Percentiles rank a stretch among this genome's conserved stretches.
These are phyloP conservation scores for Heliothis peltigera DNA, from an alignment of 2,888 invertebrate species.

Conservation along the genomic window DNA sequence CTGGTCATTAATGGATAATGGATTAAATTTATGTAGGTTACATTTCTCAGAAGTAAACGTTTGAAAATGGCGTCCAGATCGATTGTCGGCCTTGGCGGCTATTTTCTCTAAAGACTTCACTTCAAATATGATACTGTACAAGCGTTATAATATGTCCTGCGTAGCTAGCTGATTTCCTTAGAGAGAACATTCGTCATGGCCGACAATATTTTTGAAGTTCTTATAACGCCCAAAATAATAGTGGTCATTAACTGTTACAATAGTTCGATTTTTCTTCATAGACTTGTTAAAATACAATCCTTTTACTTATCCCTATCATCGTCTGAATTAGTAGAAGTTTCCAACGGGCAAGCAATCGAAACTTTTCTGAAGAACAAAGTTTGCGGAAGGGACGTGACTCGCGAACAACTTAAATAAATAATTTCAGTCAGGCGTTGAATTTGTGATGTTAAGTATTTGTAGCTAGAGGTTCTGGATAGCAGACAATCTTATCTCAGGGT, in stretches of 20 bases:
- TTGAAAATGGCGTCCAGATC: background rate
- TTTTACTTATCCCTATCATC: conserved; percentile 4
- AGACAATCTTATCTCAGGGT: background rate
- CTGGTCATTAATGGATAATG: conserved; percentile 1
- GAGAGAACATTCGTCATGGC: no score
- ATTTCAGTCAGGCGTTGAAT: conserved; percentile 9
- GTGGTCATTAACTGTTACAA: background rate
- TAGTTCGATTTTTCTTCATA: background rate
- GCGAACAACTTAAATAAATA: conserved; percentile 11
- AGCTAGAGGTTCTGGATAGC: background rate
- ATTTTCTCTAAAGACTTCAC: no score
- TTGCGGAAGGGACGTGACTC: conserved; percentile 11
- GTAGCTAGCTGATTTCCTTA: no score
- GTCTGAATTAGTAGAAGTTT: background rate
- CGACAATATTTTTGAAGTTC: no score
- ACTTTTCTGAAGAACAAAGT: conserved; percentile 28
- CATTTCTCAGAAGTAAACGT: background rate
- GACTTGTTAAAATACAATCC: background rate
- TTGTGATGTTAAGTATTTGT: background rate
- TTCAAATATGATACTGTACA: no score
- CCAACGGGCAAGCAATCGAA: conserved; percentile 19
- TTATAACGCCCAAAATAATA: no score
- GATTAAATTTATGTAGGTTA: background rate
- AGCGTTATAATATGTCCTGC: no score
- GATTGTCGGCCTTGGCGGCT: no score